Evolutionary conservation across 2,113 vertebrate genomes (phyloP), one percentile per base, ranked within the genome.

Genomic region (Tympanuchus pallidicinctus): DNA sequence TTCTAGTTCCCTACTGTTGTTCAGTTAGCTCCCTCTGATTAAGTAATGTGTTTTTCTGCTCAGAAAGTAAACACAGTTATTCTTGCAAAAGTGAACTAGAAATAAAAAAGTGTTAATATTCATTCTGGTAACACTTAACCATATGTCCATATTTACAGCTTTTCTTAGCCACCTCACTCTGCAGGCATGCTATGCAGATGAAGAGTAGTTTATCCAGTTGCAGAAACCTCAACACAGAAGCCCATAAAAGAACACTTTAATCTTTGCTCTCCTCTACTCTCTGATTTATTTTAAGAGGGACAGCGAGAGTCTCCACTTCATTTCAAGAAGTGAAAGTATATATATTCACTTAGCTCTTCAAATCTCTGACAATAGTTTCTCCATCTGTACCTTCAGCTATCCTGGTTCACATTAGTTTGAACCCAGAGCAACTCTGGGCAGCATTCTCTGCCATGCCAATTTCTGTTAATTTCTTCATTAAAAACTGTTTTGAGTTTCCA

Each of bases 371-470:
- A 90, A 85, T 42, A 59, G 54, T 32, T 7, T 96, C 90, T 72
- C 90, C 81, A 36, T 81, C 82, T 25, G 16, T 89, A 20, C 80
- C 75, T 65, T 93, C 80, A 3, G 5, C 42, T 60, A 43, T 92
- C 75, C 94, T 19, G 11, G 54, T 80, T 40, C 63, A 90, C 95
- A 90, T 66, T 87, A 88, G 36, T 84, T 87, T 66, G 92, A 96
- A 40, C 56, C 90, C 38, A 78, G 80, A 19, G 67, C 90, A 10
- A 8, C 79, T 57, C 94, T 96, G 52, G 70, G 56, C 67, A 94
- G 63, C 28, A 10, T 93, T 79, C 48, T 94, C 13, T 95, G 64
- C 50, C 16, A 13, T 27, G 54, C 3, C 27, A 69, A 22, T 67
- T 52, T 36, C 71, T 52, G 6, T 40, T 67, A 43, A 79, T n/a